Conservation (phyloP, 2,888 invertebrate species). For the Biston betularia region DNA sequence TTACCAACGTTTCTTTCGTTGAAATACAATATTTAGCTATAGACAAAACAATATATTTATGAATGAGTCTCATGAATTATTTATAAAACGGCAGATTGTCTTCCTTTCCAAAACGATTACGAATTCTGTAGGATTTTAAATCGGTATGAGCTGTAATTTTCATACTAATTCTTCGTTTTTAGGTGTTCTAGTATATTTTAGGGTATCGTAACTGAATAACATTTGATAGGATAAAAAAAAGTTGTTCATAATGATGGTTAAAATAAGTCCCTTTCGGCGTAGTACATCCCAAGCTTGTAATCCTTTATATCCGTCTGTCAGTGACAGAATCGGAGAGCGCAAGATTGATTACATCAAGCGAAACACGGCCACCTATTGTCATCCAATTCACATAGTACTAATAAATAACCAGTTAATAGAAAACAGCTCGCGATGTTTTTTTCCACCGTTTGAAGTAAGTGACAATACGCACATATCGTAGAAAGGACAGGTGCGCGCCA, state of each 20-base stretch:
- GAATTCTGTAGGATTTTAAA: slow-evolving; percentile 26
- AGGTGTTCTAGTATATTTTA: not conserved
- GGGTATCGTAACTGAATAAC: too few relatives aligned
- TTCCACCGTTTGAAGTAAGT: too few relatives aligned
- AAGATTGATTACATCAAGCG: slow-evolving; percentile 10
- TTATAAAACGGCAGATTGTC: slow-evolving; percentile 29
- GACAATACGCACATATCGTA: too few relatives aligned
- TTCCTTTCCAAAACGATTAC: slow-evolving; percentile 21
- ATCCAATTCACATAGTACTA: not conserved
- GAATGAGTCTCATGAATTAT: slow-evolving; percentile 30
- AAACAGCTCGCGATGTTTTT: too few relatives aligned
- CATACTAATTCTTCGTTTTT: not conserved
- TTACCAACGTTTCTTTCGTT: slow-evolving; percentile 29
- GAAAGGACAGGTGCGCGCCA: too few relatives aligned
- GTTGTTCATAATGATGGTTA: too few relatives aligned
- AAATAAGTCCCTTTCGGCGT: too few relatives aligned
- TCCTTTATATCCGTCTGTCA: not conserved
- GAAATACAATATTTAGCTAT: slow-evolving; percentile 24
- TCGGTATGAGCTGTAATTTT: not conserved
- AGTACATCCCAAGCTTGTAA: not conserved
- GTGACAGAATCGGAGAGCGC: not conserved
- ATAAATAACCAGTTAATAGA: too few relatives aligned
- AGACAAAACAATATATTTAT: slow-evolving; percentile 24
- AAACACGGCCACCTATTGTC: slow-evolving; percentile 5
- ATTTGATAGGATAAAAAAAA: too few relatives aligned